A percentile compares a stretch with the other conserved stretches of the same genome.
Conservation (phyloP, 2,888 invertebrate species). For the Sarcophaga variegata region DNA sequence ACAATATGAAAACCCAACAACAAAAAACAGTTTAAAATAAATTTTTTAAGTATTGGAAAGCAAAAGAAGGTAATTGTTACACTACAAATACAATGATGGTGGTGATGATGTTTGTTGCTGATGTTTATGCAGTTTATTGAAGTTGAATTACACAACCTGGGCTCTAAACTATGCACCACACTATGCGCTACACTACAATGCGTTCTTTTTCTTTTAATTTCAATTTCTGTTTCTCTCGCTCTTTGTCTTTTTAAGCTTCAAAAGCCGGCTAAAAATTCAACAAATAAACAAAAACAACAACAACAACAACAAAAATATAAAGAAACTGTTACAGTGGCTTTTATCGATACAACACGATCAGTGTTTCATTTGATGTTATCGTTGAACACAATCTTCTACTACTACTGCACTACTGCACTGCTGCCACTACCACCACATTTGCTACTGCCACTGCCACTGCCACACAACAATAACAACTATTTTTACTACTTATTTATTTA, state of each 20-base stretch:
- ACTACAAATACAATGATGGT: background rate
- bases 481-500: background rate
- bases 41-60: background rate
- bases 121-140: background rate
- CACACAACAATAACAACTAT: background rate
- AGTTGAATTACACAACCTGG: conserved; percentile 55
- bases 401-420: background rate
- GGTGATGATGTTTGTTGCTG: background rate
- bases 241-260: conserved; percentile 18
- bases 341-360: conserved; percentile 75
- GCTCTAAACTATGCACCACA: conserved; percentile 19
- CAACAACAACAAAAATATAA: background rate
- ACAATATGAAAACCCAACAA: conserved; percentile 14
- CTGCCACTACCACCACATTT: too few species aligned
- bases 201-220: conserved; percentile 18
- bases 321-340: conserved; percentile 57
- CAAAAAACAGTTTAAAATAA: background rate
- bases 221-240: conserved; percentile 6
- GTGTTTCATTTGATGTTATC: conserved; percentile 73
- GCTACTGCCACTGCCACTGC: background rate
- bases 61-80: conserved; percentile 51
- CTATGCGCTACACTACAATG: conserved; percentile 10
- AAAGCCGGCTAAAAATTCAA: conserved; percentile 49
- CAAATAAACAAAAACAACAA: too few species aligned
- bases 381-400: conserved; percentile 52